Evolutionary conservation across 2,888 invertebrate genomes (phyloP).

Genomic region (Habroteleia sp.): DNA sequence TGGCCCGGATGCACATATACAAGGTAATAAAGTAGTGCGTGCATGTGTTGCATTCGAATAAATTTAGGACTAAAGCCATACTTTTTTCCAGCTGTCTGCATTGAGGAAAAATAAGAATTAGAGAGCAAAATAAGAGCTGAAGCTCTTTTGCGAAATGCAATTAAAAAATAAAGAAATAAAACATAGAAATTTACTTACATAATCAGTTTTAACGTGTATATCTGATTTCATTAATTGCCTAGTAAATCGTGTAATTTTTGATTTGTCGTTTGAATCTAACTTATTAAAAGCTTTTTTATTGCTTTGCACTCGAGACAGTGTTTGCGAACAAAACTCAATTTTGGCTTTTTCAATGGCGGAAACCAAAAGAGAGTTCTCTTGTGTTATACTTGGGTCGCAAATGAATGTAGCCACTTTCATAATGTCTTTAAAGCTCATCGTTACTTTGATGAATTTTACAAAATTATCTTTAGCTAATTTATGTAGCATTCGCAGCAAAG

Average conservation of each 20-base stretch:
- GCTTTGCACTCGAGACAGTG: slow-evolving; percentile 57
- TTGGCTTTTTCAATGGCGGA: slow-evolving; percentile 85
- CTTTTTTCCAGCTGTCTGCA: slow-evolving; percentile 77
- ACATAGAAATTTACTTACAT: slow-evolving; percentile 25
- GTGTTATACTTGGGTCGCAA: slow-evolving; percentile 82
- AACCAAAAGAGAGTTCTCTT: slow-evolving; percentile 82
- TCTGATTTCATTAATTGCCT: slow-evolving; percentile 51
- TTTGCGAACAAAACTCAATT: slow-evolving; percentile 81
- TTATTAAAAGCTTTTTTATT: slow-evolving; percentile 38
- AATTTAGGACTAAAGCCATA: slow-evolving; percentile 86
- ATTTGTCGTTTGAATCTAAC: slow-evolving; percentile 1
- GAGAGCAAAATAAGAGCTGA: too few species aligned
- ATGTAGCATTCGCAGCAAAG: slow-evolving; percentile 84
- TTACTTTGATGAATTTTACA: slow-evolving; percentile 83
- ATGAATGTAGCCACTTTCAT: slow-evolving; percentile 82
- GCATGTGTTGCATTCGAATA: slow-evolving; percentile 85
- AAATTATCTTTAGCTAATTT: slow-evolving; percentile 84
- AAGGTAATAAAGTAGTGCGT: slow-evolving; percentile 87
- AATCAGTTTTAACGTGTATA: slow-evolving; percentile 53
- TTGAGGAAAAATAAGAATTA: neutral
- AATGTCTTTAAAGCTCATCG: slow-evolving; percentile 80
- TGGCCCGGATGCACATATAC: slow-evolving; percentile 83
- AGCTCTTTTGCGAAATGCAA: too few species aligned
- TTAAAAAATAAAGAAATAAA: slow-evolving; percentile 1
- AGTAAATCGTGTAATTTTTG: slow-evolving; percentile 47